Percentiles rank a stretch among this genome's conserved stretches.
Conservation (phyloP, 2,888 invertebrate genomes). For the Mythimna vitellina region DNA sequence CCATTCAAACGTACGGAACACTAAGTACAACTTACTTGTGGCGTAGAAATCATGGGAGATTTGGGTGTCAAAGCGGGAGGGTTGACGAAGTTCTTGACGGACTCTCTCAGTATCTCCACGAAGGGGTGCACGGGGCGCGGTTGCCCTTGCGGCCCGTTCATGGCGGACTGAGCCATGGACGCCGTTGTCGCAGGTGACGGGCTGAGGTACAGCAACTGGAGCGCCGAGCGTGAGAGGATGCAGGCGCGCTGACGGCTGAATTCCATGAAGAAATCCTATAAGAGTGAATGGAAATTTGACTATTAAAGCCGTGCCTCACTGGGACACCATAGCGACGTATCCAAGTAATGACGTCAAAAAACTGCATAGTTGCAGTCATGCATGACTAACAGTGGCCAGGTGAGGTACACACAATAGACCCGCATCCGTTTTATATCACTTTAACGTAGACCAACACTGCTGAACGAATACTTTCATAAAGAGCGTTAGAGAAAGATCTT, state of each 20-base stretch:
- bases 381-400: too few species aligned
- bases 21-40: constrained; percentile 86
- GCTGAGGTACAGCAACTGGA: constrained; percentile 95
- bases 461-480: too few species aligned
- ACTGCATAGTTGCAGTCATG: too few species aligned
- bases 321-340: too few species aligned
- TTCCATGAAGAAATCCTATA: constrained; percentile 97
- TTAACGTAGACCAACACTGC: too few species aligned
- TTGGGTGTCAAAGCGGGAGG: constrained; percentile 96
- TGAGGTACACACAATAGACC: too few species aligned
- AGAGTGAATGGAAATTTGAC: too few species aligned
- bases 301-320: too few species aligned
- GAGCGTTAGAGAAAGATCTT: too few species aligned
- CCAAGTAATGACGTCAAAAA: too few species aligned
- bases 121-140: constrained; percentile 88
- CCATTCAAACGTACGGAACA: too few species aligned
- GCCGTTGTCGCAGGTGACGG: constrained; percentile 84
- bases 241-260: constrained; percentile 97
- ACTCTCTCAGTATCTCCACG: constrained; percentile 96
- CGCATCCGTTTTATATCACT: too few species aligned
- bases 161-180: constrained; percentile 75
- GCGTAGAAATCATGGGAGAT: constrained; percentile 92
- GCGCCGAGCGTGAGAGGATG: constrained; percentile 97
- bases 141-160: constrained; percentile 72
- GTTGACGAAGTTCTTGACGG: constrained; percentile 96